Evolutionary conservation across 2,888 invertebrate species (phyloP).

Genomic region (Drosophila paranaensis): DNA sequence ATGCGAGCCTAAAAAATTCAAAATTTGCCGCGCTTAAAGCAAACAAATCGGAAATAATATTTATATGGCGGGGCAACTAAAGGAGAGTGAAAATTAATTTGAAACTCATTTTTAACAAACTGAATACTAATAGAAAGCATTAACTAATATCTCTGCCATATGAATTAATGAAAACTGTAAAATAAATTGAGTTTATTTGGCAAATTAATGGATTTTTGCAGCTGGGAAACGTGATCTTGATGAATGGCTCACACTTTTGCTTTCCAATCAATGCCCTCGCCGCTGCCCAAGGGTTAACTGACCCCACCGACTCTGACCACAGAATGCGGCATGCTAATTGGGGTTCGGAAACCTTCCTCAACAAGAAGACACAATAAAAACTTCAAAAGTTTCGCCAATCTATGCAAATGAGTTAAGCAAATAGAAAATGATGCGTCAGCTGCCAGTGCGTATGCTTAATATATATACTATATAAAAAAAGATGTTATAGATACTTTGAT

Average conservation of each 20-base stretch:
- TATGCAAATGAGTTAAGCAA: conserved; percentile 44
- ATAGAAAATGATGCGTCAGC: conserved; percentile 47
- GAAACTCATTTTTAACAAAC: neutral
- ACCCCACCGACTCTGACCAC: conserved; percentile 60
- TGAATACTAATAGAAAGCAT: neutral
- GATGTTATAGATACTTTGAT: conserved; percentile 13
- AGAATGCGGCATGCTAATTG: conserved; percentile 66
- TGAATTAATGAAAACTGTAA: conserved; percentile 3
- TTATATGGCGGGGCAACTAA: conserved; percentile 9
- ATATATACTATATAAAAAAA: conserved; percentile 1
- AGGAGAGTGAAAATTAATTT: conserved; percentile 30
- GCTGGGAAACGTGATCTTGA: conserved; percentile 46
- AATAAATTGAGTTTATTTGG: neutral
- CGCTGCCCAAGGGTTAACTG: conserved; percentile 57
- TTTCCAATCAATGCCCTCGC: conserved; percentile 60
- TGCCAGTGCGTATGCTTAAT: conserved; percentile 39
- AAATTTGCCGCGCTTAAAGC: conserved; percentile 18
- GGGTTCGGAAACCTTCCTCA: conserved; percentile 53
- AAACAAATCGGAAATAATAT: conserved; percentile 24
- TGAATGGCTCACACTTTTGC: conserved; percentile 69
- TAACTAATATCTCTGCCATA: neutral
- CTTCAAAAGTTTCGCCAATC: conserved; percentile 39
- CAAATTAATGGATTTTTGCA: conserved; percentile 16
- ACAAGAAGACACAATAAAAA: conserved; percentile 17
- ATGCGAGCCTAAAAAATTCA: conserved; percentile 17